Evolutionary conservation across 2,888 invertebrate genomes (phyloP).

Genomic region (Pseudococcus viburni): DNA sequence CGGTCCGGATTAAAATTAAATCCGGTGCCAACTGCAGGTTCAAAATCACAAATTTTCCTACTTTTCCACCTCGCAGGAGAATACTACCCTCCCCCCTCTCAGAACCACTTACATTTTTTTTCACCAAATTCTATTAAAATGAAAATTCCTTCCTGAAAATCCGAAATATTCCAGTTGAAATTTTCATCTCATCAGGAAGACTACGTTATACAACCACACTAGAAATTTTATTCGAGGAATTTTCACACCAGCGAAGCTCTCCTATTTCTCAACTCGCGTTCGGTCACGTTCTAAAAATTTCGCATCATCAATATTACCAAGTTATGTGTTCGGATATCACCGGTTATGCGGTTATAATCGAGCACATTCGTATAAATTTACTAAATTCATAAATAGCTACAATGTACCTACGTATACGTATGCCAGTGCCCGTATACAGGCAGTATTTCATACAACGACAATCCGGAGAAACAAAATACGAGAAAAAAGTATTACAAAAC

Average conservation of each 20-base stretch:
- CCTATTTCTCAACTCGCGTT: neutral
- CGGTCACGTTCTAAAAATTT: slow-evolving; percentile 52
- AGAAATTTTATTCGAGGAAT: neutral
- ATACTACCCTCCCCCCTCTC: too few species aligned
- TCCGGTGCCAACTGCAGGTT: too few species aligned
- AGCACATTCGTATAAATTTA: too few species aligned
- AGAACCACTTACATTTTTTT: too few species aligned
- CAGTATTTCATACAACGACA: neutral
- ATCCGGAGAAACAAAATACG: neutral
- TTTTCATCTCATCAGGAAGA: slow-evolving; percentile 9
- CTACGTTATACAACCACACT: neutral
- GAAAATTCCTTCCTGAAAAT: neutral
- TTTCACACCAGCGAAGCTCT: neutral
- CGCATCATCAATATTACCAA: neutral
- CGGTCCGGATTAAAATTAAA: too few species aligned
- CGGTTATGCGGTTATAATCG: neutral
- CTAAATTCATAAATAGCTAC: too few species aligned
- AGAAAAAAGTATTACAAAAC: slow-evolving; percentile 52
- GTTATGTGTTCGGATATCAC: neutral
- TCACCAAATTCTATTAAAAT: too few species aligned
- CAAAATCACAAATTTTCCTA: too few species aligned
- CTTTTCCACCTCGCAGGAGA: too few species aligned
- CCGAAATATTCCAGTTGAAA: neutral
- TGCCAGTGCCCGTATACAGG: neutral
- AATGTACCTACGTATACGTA: too few species aligned